Base-by-base conservation (phyloP, 2,888 invertebrate species). In the Leptopilina drosophilae region DNA sequence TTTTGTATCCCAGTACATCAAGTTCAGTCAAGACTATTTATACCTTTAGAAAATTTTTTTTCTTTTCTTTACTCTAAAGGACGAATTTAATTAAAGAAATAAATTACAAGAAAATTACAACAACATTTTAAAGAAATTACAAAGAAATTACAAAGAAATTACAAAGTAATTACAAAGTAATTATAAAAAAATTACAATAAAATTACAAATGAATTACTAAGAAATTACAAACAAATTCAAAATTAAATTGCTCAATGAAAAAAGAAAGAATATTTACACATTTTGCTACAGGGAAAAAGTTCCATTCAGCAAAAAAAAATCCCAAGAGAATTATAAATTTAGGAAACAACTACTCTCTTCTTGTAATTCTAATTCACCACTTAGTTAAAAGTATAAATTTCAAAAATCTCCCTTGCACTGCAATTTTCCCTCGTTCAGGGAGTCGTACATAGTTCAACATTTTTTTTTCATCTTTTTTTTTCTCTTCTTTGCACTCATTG, bases 401-500 rank as follows among this genome's bases (percentile, higher is more conserved):
- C 9, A 5, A 9, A 49, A 33, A 56, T 26, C 56, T 73, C 8
- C 33, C 56, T 73, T 40, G 26, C 56, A 73, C 53, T 56, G 56
- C 56, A 56, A 56, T 73, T 69, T 26, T 69, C 53, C 14, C 53
- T 49, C 69, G 69, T 53, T 69, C 69, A 53, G 69, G 69, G 49
- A 69, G 69, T 69, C 69, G 69, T 69, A 33, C 33, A 33, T 33
- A 20, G 26, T 69, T 69, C 53, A 69, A 53, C 7, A 26, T 6
- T 53, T 53, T 53, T 69, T 69, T 62, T 49, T 12, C 7, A 12
- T 46, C 9, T 46, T 46, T 46, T 46, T 49, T 49, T 11, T 49
- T 4, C 12, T 2, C 49, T 46, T 46, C 6, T 69, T 12, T 26
- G 20, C 53, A 20, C 20, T 49, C 69, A 11, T 26, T 49, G 26